Base-by-base conservation (phyloP, 1,140 invertebrate species). In the Trissolcus basalis region DNA sequence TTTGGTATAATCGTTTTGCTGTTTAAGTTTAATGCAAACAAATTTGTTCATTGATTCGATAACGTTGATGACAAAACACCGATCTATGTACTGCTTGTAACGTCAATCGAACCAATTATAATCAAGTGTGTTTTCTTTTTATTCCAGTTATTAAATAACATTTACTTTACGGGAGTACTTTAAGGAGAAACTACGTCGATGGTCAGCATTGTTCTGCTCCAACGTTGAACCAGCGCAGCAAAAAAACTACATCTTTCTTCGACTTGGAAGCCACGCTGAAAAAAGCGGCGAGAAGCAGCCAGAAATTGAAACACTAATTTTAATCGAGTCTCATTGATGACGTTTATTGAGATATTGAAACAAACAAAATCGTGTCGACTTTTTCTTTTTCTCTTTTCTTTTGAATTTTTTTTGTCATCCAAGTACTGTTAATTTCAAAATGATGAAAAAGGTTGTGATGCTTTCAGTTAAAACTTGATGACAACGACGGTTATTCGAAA, bases 131-230 rank as follows among this genome's bases (percentile, higher is more conserved):
- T 16, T 60, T 12, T 13, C 41, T 69, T 71, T n/a, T 11, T 68
- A 72, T 77, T 77, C 7, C 68, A 77, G 74, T 71, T 77, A 77
- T 71, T 77, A 77, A 77, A 14, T 77, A 77, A 77, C 68, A 71
- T 3, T 27, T 27, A 27, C 19, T 27, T 27, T 27, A 27, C 19
- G 19, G 19, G 10, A 61, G 58, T 41, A 50, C 50, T 9, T 36
- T 49, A 63, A 63, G 63, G 51, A 45, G n/a, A 41, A 50, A 47
- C 15, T 49, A 55, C 44, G 35, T 49, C 47, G 54, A 71, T 43
- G 61, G 41, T 45, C 19, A 27, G 19, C 19, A 27, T 27, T 5
- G 19, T 56, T 53, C 43, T 53, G 44, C 13, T 54, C 44, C 55
- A 47, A 41, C 43, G 43, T 14, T 44, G 43, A 13, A 44, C 43